Evolutionary conservation across 1,140 invertebrate genomes (phyloP).

Genomic region (Oreohelix idahoensis): DNA sequence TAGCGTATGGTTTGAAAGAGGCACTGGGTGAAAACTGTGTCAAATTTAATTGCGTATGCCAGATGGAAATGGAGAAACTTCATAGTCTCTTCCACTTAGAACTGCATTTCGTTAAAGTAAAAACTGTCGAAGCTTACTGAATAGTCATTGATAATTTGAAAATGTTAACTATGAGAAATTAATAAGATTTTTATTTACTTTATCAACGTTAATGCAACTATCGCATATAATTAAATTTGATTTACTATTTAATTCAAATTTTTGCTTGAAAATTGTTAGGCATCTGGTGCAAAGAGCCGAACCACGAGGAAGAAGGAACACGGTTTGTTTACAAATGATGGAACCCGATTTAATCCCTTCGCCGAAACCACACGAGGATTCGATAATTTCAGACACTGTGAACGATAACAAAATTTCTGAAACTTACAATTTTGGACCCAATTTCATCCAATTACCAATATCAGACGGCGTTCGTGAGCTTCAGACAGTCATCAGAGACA

Average conservation of each 20-base stretch:
- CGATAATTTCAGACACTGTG: constrained; percentile 29
- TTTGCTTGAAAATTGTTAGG: neutral
- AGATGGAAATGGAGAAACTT: too few species aligned
- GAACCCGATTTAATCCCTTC: constrained; percentile 66
- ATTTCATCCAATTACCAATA: constrained; percentile 82
- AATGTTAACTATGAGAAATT: too few species aligned
- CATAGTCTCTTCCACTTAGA: too few species aligned
- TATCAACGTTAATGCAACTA: too few species aligned
- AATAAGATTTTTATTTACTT: too few species aligned
- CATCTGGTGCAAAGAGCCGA: neutral
- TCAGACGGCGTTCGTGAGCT: constrained; percentile 94
- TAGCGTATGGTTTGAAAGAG: too few species aligned
- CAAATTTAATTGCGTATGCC: too few species aligned
- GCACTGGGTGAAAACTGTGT: too few species aligned
- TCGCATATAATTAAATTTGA: neutral
- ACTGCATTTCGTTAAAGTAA: too few species aligned
- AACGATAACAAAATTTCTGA: constrained; percentile 41
- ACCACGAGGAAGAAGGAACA: constrained; percentile 9
- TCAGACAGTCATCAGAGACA: constrained; percentile 95
- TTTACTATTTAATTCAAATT: neutral
- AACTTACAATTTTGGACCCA: constrained; percentile 82
- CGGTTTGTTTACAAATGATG: constrained; percentile 47
- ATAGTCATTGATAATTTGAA: too few species aligned
- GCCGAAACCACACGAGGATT: neutral
- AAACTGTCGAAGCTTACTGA: too few species aligned